A percentile compares a stretch with the other conserved stretches of the same genome.
Evolutionary conservation across 2,888 invertebrate genomes (phyloP).

Genomic region (Mylabris sibirica): DNA sequence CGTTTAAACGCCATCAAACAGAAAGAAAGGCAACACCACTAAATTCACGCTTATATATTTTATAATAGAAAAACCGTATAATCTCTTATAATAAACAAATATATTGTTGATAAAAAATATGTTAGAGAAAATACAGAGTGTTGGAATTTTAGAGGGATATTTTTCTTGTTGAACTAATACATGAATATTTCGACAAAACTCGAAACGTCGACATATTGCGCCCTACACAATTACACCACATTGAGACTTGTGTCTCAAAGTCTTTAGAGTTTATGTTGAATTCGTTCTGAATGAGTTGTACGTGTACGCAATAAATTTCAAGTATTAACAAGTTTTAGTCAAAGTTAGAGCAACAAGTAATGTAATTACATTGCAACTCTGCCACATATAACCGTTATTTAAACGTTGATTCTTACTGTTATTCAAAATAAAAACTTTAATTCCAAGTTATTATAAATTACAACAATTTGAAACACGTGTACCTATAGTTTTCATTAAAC

Average conservation of each 20-base stretch:
- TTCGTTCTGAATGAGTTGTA: constrained; percentile 31
- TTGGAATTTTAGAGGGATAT: background rate
- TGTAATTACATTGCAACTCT: constrained; percentile 35
- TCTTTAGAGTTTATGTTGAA: constrained; percentile 27
- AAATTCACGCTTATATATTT: background rate
- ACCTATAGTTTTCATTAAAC: too few species aligned
- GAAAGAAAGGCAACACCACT: constrained; percentile 14
- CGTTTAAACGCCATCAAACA: constrained; percentile 21
- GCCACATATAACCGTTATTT: constrained; percentile 22
- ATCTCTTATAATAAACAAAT: background rate
- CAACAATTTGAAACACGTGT: background rate
- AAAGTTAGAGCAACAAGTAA: constrained; percentile 39
- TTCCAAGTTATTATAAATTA: background rate
- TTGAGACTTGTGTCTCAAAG: constrained; percentile 25
- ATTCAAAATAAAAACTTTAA: background rate
- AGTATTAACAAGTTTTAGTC: constrained; percentile 34
- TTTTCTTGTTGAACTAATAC: background rate
- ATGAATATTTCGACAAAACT: background rate
- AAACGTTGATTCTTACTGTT: background rate
- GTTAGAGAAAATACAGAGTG: background rate
- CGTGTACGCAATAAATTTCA: constrained; percentile 37
- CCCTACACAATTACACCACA: constrained; percentile 9
- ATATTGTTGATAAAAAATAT: background rate
- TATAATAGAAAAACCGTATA: background rate
- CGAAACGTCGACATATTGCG: background rate